Evolutionary conservation across 2,113 vertebrate species (phyloP), one percentile per base, ranked within the genome.

Genomic region (Dermatemys mawii): DNA sequence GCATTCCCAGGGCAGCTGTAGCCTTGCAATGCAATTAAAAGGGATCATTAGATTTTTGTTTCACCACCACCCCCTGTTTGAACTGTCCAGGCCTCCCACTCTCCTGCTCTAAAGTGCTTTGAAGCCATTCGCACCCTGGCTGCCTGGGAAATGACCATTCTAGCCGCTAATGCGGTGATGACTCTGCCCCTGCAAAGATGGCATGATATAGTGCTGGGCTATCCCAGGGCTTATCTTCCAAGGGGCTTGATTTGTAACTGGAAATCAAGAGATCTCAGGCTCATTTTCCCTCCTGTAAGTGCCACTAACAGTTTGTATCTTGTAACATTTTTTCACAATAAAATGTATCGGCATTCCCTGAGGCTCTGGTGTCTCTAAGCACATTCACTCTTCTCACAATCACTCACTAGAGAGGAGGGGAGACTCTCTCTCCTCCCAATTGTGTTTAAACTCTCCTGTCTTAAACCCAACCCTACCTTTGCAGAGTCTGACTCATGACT

Each of bases 151-250:
- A 48, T 12, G 8, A 49, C 32, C 9, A 2, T 10, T 27, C 29
- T 46, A 41, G 24, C 21, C 7, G 4, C 10, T n/a, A 14, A 41
- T 10, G 11, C 41, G 2, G 41, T 54, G 12, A 44, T 17, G 2
- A 29, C 19, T 13, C 32, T 35, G 27, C 38, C 22, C 2, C 41
- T 7, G 53, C 11, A 5, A 26, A 11, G 27, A 26, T 46, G 26
- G 24, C 1, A 1, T 35, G 32, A 41, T n/a, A 5, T 41, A 3
- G 53, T n/a, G 29, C 63, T 8, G 46, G 21, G 2, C 41, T 9
- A 8, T 27, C 17, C 8, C 8, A 26, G 21, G 12, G 11, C 27
- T 29, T n/a, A n/a, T n/a, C n/a, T n/a, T n/a, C n/a, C n/a, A 44
- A 24, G 41, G 22, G 14, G 51, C 22, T 29, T 73, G 26, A 16